These are phyloP conservation scores for Rhyacophila brunnea DNA, from an alignment of 1,140 invertebrate genomes.

Conservation along the genomic window DNA sequence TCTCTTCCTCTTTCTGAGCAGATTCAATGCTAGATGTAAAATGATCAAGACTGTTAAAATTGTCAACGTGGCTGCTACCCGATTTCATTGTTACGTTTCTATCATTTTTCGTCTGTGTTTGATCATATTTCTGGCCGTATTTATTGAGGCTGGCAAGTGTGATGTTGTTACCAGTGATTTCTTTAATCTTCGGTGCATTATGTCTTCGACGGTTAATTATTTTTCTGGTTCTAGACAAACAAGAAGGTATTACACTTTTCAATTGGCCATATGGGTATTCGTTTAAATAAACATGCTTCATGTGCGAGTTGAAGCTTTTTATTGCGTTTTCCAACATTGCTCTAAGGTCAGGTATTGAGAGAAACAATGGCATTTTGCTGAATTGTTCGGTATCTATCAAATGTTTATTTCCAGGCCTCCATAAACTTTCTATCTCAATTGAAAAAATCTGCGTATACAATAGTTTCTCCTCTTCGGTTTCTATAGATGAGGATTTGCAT, in stretches of 20 bases:
- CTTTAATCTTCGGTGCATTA: conserved; percentile 11
- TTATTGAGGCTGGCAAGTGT: no score
- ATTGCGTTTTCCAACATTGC: conserved; percentile 4
- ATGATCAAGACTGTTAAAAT: no score
- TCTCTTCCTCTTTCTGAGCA: no score
- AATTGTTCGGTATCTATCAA: background rate
- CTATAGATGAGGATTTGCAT: background rate
- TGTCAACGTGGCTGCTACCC: no score
- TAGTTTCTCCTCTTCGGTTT: conserved; percentile 16
- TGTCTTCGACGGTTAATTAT: conserved; percentile 14
- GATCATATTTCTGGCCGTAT: no score
- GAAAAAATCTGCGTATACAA: conserved; percentile 1
- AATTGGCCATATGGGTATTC: conserved; percentile 9
- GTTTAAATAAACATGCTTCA: conserved; percentile 12
- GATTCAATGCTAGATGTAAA: no score
- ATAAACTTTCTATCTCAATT: no score
- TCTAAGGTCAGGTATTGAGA: conserved; percentile 7
- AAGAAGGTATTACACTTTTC: background rate
- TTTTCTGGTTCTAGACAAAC: conserved; percentile 7
- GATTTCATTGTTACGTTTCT: no score
- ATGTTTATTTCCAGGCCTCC: no score
- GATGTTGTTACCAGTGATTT: no score
- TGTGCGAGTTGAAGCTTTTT: conserved; percentile 18
- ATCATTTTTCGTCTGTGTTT: no score
- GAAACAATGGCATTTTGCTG: conserved; percentile 8